Percentiles rank a stretch among this genome's conserved stretches.
Conservation (phyloP, 2,888 invertebrate species). For the Vesta saturnalis region DNA sequence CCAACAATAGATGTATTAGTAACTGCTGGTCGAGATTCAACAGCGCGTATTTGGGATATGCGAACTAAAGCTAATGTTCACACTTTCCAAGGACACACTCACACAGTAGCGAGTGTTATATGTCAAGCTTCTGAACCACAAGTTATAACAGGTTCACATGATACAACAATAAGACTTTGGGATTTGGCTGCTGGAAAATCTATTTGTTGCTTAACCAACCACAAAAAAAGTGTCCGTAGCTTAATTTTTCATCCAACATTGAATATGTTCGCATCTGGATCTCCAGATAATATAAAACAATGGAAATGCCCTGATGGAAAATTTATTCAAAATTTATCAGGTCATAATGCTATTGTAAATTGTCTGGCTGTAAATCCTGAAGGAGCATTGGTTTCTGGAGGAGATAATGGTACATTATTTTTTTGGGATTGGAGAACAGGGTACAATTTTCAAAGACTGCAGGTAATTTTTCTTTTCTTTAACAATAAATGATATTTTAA, state of each 20-base stretch:
- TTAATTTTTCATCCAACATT: slow-evolving; percentile 80
- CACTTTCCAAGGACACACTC: slow-evolving; percentile 94
- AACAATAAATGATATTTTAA: no score
- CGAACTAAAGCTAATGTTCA: slow-evolving; percentile 98
- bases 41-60: slow-evolving; percentile 99
- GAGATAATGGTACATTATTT: slow-evolving; percentile 97
- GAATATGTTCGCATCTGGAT: slow-evolving; percentile 97
- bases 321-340: slow-evolving; percentile 95
- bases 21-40: slow-evolving; percentile 94
- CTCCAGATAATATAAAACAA: slow-evolving; percentile 98
- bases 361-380: slow-evolving; percentile 95
- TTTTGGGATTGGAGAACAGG: slow-evolving; percentile 99
- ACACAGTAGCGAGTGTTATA: slow-evolving; percentile 94
- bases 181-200: slow-evolving; percentile 97
- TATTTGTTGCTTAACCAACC: slow-evolving; percentile 94
- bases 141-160: slow-evolving; percentile 93
- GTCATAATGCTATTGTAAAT: slow-evolving; percentile 98
- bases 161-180: slow-evolving; percentile 97
- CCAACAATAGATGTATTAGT: slow-evolving; percentile 95
- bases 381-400: slow-evolving; percentile 96
- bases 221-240: slow-evolving; percentile 94
- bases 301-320: slow-evolving; percentile 99
- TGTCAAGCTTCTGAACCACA: slow-evolving; percentile 93
- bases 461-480: no score
- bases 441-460: slow-evolving; percentile 95